Conservation (phyloP, 1,140 invertebrate species). For the Steinernema khuongi region DNA sequence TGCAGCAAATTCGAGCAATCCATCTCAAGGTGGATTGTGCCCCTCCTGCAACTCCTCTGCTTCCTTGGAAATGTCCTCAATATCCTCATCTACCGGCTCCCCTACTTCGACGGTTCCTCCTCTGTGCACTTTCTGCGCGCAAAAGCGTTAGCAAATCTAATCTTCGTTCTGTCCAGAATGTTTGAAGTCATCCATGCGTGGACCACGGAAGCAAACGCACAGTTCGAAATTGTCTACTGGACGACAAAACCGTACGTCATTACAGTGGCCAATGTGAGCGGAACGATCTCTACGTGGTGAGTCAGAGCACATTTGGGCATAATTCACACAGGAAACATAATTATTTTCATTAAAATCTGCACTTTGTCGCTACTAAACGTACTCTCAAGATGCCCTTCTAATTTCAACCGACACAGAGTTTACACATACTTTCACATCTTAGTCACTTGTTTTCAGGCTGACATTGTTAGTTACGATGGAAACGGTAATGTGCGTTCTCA, state of each 20-base stretch:
- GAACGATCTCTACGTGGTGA: constrained; percentile 55
- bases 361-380: too few relatives aligned
- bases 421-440: too few relatives aligned
- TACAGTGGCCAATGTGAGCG: constrained; percentile 53
- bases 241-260: constrained; percentile 50
- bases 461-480: constrained; percentile 54
- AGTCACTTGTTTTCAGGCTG: constrained; percentile 48
- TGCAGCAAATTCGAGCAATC: constrained; percentile 36
- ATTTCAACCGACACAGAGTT: too few relatives aligned
- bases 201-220: constrained; percentile 19
- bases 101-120: constrained; percentile 52
- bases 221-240: constrained; percentile 53
- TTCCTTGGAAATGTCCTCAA: constrained; percentile 54
- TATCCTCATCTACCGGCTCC: constrained; percentile 52
- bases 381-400: too few relatives aligned
- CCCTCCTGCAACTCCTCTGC: constrained; percentile 49
- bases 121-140: constrained; percentile 54
- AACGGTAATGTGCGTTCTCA: constrained; percentile 50
- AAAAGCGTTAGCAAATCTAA: constrained; percentile 53
- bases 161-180: constrained; percentile 52
- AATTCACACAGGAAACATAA: too few relatives aligned
- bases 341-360: too few relatives aligned
- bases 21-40: constrained; percentile 40
- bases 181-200: constrained; percentile 57
- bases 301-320: too few relatives aligned